Percentiles rank a stretch among this genome's conserved stretches.
phyloP scores from a whole-genome alignment of 2,888 invertebrate species.

The Lasioglossum calceatum region DNA sequence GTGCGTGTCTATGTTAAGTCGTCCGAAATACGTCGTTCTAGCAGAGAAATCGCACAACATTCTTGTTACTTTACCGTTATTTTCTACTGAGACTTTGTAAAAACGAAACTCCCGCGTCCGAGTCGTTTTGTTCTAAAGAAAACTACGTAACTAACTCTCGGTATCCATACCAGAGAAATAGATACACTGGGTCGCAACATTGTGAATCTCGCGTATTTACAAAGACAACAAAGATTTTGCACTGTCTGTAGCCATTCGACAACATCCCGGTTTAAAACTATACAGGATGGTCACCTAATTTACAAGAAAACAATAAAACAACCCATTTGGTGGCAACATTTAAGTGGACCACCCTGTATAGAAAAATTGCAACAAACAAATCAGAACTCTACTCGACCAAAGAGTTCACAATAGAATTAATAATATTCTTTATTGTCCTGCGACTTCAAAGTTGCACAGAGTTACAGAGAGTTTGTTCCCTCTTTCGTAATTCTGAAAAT shows the following conservation, averaged over 20 bases:
- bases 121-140: conserved; percentile 31
- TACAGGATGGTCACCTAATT: too few species aligned
- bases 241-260: background rate
- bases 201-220: background rate
- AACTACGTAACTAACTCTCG: background rate
- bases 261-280: background rate
- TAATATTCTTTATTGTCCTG: background rate
- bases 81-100: conserved; percentile 62
- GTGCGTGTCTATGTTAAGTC: conserved; percentile 52
- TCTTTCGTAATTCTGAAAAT: background rate
- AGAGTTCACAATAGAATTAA: background rate
- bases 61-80: conserved; percentile 59
- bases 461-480: background rate
- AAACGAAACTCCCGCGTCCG: conserved; percentile 29
- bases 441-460: too few species aligned
- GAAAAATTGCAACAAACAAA: background rate
- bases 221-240: background rate
- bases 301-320: too few species aligned
- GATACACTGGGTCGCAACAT: background rate
- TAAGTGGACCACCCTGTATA: background rate
- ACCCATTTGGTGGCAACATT: too few species aligned
- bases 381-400: background rate
- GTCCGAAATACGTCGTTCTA: conserved; percentile 47
- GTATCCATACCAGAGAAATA: background rate
- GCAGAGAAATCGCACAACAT: conserved; percentile 29